phyloP scores from a whole-genome alignment of 2,797 vertebrate species.

The Chloroceryle inda region DNA sequence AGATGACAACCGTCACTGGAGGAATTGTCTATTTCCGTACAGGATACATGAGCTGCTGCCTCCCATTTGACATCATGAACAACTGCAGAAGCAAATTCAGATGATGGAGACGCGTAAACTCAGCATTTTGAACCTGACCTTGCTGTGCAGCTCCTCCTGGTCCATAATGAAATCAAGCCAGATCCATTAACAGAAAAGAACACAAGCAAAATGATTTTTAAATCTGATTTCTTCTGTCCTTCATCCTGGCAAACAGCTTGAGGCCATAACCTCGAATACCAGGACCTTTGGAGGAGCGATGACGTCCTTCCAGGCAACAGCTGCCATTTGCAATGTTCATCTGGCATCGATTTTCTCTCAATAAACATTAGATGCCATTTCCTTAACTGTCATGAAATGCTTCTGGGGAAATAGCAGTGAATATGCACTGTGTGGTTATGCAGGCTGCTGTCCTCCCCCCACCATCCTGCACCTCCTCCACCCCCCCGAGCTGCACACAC shows the following conservation, averaged over 20 bases:
- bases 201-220: neutral
- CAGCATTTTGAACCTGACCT: neutral
- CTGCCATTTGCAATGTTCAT: neutral
- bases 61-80: neutral
- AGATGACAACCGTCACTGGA: rapidly evolving
- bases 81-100: neutral
- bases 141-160: neutral
- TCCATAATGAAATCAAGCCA: neutral
- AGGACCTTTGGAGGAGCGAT: neutral
- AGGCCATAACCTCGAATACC: neutral
- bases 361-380: neutral
- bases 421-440: rapidly evolving
- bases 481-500: neutral
- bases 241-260: neutral
- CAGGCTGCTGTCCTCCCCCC: neutral
- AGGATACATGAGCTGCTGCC: neutral
- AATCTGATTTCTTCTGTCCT: neutral
- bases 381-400: neutral
- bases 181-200: neutral
- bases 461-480: neutral
- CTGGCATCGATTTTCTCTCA: neutral
- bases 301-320: neutral
- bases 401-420: neutral
- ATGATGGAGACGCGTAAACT: neutral
- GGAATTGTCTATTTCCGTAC: rapidly evolving